phyloP scores from a whole-genome alignment of 2,888 invertebrate genomes.

The Stomorhina lunata region DNA sequence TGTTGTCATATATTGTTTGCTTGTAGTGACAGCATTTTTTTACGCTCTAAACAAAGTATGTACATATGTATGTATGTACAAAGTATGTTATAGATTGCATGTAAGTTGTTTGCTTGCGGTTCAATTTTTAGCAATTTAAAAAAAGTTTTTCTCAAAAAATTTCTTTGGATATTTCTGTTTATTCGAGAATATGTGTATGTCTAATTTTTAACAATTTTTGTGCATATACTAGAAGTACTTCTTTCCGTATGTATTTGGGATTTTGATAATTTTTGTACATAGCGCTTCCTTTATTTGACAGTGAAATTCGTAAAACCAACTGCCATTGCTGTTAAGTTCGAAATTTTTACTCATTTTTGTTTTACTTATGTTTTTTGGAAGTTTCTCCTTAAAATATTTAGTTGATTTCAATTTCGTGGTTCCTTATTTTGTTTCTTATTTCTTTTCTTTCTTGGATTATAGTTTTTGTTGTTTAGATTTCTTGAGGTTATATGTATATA shows the following conservation, averaged over 20 bases:
- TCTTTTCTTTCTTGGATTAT: background rate
- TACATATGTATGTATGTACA: no score
- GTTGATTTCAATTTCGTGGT: conserved; percentile 60
- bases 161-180: conserved; percentile 44
- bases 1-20: background rate
- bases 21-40: conserved; percentile 22
- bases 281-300: conserved; percentile 66
- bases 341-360: conserved; percentile 37
- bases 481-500: conserved; percentile 23
- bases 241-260: conserved; percentile 23
- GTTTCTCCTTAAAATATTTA: conserved; percentile 22
- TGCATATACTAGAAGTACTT: background rate
- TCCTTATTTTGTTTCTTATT: conserved; percentile 23
- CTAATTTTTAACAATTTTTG: background rate
- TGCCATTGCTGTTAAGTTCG: background rate
- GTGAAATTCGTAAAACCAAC: conserved; percentile 45
- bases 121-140: conserved; percentile 8
- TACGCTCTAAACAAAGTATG: conserved; percentile 38
- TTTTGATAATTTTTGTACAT: conserved; percentile 63
- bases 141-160: conserved; percentile 38
- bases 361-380: background rate
- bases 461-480: background rate
- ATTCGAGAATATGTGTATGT: conserved; percentile 50
- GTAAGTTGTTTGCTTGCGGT: conserved; percentile 41
- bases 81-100: no score